phyloP scores from a whole-genome alignment of 2,113 vertebrate genomes.

The Ailurus styani region DNA sequence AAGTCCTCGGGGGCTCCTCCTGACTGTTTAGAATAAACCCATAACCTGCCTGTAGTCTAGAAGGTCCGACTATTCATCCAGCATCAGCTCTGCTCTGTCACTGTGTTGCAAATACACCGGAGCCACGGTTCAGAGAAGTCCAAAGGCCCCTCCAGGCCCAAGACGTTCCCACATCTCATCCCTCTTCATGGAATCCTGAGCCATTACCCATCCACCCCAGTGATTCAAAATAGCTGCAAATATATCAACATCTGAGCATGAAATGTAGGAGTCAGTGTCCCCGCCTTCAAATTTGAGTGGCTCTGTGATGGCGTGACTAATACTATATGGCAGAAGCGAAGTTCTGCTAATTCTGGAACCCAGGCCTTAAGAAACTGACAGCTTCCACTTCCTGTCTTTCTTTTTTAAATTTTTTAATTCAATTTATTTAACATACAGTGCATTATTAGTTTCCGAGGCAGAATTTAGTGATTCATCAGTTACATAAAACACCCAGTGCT shows the following conservation, averaged over 20 bases:
- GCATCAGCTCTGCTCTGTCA: not conserved
- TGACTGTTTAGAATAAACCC: not conserved
- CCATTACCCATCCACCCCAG: fast-evolving
- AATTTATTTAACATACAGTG: not conserved
- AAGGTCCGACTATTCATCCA: not conserved
- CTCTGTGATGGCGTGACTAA: not conserved
- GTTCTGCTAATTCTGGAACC: not conserved
- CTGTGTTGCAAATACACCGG: not conserved
- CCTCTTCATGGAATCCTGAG: not conserved
- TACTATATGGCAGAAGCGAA: not conserved
- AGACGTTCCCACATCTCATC: not conserved
- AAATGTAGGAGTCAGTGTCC: too few species aligned
- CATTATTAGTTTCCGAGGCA: not conserved
- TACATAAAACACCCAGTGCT: not conserved
- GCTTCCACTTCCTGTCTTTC: not conserved
- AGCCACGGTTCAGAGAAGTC: not conserved
- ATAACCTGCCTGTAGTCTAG: not conserved
- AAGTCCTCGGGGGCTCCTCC: too few species aligned
- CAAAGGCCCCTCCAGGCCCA: not conserved
- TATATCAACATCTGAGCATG: not conserved
- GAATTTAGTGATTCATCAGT: not conserved
- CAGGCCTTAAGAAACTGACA: not conserved
- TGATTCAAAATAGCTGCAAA: not conserved
- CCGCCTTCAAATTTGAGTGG: not conserved
- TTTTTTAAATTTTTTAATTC: not conserved